A percentile compares a stretch with the other conserved stretches of the same genome.
Evolutionary conservation across 2,113 vertebrate species (phyloP).

Genomic region (Semnornis frantzii): DNA sequence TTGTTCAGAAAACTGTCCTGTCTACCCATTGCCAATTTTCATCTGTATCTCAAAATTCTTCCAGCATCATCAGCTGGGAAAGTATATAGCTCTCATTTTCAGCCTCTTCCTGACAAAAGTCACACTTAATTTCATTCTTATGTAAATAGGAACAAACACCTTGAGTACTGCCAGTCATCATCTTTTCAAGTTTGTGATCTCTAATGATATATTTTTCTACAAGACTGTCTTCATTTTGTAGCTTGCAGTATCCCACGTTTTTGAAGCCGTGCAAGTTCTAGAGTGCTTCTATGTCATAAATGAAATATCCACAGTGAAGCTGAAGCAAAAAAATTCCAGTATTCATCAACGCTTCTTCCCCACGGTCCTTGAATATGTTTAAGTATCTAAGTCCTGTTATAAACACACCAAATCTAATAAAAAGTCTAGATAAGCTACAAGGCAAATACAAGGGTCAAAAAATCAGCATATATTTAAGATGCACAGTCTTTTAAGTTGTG

Average conservation of each 20-base stretch:
- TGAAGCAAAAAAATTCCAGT: background rate
- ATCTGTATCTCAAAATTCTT: background rate
- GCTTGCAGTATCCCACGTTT: background rate
- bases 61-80: background rate
- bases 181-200: background rate
- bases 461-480: background rate
- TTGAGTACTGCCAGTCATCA: background rate
- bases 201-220: background rate
- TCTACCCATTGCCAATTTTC: background rate
- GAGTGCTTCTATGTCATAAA: background rate
- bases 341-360: background rate
- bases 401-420: background rate
- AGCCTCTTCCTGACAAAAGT: background rate
- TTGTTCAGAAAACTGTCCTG: background rate
- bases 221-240: background rate
- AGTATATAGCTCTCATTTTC: background rate
- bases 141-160: background rate
- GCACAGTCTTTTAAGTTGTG: background rate
- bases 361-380: background rate
- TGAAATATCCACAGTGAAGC: background rate
- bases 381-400: background rate
- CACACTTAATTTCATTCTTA: background rate
- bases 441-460: background rate
- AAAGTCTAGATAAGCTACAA: background rate
- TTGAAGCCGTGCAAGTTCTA: background rate